These are phyloP conservation scores for Xestia c-nigrum DNA, from an alignment of 2,888 invertebrate species.

Conservation along the genomic window DNA sequence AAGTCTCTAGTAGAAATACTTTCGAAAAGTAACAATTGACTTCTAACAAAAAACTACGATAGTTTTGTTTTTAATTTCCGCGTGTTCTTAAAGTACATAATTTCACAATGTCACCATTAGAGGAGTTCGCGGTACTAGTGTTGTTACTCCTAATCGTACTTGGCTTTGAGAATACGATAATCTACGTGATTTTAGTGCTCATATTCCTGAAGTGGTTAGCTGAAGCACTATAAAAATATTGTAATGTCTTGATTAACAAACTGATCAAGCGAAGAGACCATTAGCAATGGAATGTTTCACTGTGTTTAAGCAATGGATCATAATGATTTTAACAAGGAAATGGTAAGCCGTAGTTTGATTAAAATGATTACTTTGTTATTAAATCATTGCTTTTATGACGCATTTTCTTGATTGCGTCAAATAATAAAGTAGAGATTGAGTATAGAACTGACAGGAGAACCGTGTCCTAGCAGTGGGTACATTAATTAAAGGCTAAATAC, in stretches of 20 bases:
- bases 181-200: constrained; percentile 10
- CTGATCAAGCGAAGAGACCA: too few species aligned
- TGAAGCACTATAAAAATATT: constrained; percentile 5
- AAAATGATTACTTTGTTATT: too few species aligned
- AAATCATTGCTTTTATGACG: background rate
- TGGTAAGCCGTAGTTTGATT: constrained; percentile 21
- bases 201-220: constrained; percentile 8
- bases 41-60: background rate
- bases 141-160: background rate
- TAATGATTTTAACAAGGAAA: background rate
- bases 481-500: background rate
- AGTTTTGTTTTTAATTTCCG: background rate
- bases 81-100: background rate
- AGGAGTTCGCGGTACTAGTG: constrained; percentile 2
- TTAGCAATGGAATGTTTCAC: background rate
- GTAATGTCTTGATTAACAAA: background rate
- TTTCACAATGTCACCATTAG: background rate
- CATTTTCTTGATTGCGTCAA: background rate
- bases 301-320: background rate
- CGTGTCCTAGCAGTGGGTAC: background rate
- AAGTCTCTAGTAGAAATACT: background rate
- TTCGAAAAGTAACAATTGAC: background rate
- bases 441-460: background rate
- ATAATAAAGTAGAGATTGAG: background rate
- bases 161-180: background rate